Percentiles rank a stretch among this genome's conserved stretches.
Evolutionary conservation across 2,888 invertebrate species (phyloP).

Genomic region (Oasisia sp.): DNA sequence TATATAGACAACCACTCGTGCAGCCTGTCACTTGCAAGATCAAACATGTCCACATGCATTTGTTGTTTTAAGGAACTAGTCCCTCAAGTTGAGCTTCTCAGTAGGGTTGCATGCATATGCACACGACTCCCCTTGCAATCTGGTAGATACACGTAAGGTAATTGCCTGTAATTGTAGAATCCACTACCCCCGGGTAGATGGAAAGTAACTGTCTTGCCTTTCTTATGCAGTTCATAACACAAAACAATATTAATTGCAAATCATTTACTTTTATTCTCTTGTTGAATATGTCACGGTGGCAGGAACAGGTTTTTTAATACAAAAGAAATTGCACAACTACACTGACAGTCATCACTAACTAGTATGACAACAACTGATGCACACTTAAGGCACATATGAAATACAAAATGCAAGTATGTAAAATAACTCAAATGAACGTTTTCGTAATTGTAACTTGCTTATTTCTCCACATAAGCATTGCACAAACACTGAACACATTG

Average conservation of each 20-base stretch:
- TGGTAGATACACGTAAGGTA: too few species aligned
- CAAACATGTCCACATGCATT: too few species aligned
- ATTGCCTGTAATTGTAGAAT: too few species aligned
- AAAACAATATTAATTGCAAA: background rate
- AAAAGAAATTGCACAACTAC: background rate
- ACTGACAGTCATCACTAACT: background rate
- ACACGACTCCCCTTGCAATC: too few species aligned
- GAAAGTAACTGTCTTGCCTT: background rate
- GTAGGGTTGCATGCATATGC: too few species aligned
- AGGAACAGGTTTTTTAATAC: background rate
- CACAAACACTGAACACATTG: background rate
- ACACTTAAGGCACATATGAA: background rate
- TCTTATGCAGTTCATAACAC: background rate
- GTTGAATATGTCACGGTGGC: background rate
- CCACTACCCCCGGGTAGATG: too few species aligned
- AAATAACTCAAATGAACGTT: background rate
- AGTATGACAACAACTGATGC: background rate
- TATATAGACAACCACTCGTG: too few species aligned
- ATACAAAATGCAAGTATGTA: background rate
- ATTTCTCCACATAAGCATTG: background rate
- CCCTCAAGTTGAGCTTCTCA: too few species aligned
- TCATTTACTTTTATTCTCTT: background rate
- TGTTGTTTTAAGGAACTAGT: too few species aligned
- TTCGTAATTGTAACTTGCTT: background rate
- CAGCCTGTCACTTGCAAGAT: too few species aligned